phyloP scores from a whole-genome alignment of 2,888 invertebrate genomes.

The Alloplasta piceator region DNA sequence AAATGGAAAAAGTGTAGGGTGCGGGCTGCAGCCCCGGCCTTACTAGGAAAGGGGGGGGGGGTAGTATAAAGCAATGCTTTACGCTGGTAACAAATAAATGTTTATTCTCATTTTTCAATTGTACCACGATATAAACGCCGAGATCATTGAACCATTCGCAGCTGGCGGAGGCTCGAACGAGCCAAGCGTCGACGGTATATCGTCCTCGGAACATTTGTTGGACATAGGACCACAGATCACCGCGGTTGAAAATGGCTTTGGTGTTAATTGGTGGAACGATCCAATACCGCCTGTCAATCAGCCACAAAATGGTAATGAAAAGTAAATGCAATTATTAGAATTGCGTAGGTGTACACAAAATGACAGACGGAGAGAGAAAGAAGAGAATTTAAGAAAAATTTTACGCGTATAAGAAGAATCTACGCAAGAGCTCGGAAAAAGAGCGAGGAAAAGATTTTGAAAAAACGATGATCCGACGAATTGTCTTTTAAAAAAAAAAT shows the following conservation, averaged over 20 bases:
- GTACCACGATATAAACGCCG: neutral
- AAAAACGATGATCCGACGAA: constrained; percentile 10
- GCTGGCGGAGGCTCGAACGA: constrained; percentile 73
- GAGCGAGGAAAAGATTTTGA: neutral
- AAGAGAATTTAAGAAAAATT: neutral
- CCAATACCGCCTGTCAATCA: constrained; percentile 76
- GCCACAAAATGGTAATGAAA: constrained; percentile 75
- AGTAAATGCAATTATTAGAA: constrained; percentile 44
- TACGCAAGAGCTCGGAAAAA: constrained; percentile 3
- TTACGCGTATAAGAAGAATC: constrained; percentile 25
- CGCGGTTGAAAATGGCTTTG: constrained; percentile 75
- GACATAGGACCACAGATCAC: constrained; percentile 77
- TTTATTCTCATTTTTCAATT: too few relatives aligned
- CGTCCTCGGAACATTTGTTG: constrained; percentile 77
- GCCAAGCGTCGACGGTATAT: constrained; percentile 74
- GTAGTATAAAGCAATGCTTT: too few relatives aligned
- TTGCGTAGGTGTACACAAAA: constrained; percentile 37
- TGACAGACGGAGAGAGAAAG: constrained; percentile 5
- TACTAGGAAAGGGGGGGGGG: too few relatives aligned
- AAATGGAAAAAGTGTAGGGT: too few relatives aligned
- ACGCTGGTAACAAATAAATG: too few relatives aligned
- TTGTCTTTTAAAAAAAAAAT: constrained; percentile 10
- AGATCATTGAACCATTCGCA: constrained; percentile 52
- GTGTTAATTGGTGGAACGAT: constrained; percentile 77
- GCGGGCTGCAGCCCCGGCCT: too few relatives aligned